These are phyloP conservation scores for Leptopilina clavipes DNA, from an alignment of 1,140 invertebrate species.

Conservation along the genomic window DNA sequence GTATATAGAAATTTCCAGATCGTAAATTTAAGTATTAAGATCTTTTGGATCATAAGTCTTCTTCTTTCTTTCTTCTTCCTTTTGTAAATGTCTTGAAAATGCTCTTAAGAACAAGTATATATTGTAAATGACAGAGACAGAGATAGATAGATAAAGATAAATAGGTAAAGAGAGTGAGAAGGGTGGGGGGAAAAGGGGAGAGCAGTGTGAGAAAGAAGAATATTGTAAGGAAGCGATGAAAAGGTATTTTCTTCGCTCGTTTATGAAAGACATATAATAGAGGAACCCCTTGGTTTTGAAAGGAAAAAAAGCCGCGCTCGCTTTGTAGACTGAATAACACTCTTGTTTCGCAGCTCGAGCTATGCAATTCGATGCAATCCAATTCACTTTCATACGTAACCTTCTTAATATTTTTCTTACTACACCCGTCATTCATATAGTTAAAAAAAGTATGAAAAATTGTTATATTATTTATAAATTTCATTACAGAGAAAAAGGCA, in stretches of 20 bases:
- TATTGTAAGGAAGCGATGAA: conserved; percentile 21
- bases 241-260: conserved; percentile 28
- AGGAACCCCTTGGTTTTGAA: conserved; percentile 25
- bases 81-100: conserved; percentile 24
- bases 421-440: not conserved
- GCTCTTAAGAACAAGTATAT: not conserved
- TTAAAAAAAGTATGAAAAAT: no score
- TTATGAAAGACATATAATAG: conserved; percentile 33
- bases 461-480: no score
- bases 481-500: no score
- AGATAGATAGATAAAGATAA: not conserved
- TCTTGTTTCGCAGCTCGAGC: conserved; percentile 15
- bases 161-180: no score
- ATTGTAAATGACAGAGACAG: no score
- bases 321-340: conserved; percentile 16
- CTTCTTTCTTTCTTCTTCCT: not conserved
- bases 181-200: no score
- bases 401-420: not conserved
- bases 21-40: conserved; percentile 13
- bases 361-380: conserved; percentile 16
- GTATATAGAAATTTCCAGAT: not conserved
- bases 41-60: conserved; percentile 8
- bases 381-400: conserved; percentile 11
- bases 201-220: conserved; percentile 1
- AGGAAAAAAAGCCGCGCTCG: conserved; percentile 18